Evolutionary conservation across 1,140 invertebrate species (phyloP).

Genomic region (Drosophila lowei): DNA sequence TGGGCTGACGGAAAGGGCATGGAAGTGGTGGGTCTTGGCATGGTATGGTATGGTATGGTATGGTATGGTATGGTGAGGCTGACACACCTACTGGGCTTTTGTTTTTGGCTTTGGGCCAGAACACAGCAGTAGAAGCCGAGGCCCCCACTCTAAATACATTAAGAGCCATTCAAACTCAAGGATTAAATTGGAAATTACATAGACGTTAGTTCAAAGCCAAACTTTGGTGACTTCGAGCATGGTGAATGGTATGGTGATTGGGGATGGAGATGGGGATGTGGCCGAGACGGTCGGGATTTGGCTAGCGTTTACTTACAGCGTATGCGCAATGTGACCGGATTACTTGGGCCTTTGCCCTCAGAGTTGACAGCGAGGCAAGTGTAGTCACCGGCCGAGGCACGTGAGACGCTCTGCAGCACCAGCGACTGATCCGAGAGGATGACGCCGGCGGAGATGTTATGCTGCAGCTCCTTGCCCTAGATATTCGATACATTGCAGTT

Average conservation of each 20-base stretch:
- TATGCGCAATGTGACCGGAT: conserved; percentile 89
- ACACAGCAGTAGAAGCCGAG: conserved; percentile 3
- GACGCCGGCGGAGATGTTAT: conserved; percentile 90
- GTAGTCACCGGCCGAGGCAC: conserved; percentile 91
- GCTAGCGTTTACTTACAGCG: conserved; percentile 88
- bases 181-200: conserved; percentile 81
- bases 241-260: neutral
- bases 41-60: neutral
- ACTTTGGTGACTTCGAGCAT: conserved; percentile 44
- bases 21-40: neutral
- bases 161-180: conserved; percentile 77
- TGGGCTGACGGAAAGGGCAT: neutral
- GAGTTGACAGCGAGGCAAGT: conserved; percentile 91
- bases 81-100: conserved; percentile 43
- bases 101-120: conserved; percentile 70
- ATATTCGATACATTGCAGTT: conserved; percentile 1
- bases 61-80: neutral
- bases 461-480: conserved; percentile 90
- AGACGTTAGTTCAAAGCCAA: conserved; percentile 74
- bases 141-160: conserved; percentile 64
- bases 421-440: conserved; percentile 92
- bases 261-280: neutral
- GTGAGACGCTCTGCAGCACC: conserved; percentile 91
- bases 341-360: conserved; percentile 92
- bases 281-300: conserved; percentile 30